Conservation (phyloP, 1,140 invertebrate species). For the Brevipalpus yothersi region DNA sequence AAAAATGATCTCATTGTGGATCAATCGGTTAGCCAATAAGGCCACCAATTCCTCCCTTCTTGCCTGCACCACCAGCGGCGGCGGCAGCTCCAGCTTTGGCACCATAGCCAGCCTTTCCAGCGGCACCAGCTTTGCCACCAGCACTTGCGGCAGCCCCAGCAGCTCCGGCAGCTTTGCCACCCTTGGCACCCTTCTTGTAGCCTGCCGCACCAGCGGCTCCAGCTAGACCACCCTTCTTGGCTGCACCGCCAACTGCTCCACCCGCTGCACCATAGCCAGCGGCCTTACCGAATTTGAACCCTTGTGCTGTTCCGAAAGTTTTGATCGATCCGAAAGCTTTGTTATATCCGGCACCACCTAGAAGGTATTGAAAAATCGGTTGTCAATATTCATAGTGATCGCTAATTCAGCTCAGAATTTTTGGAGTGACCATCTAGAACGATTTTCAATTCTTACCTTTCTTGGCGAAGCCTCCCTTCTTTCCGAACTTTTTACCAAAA, state of each 20-base stretch:
- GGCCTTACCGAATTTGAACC: constrained; percentile 8
- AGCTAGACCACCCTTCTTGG: neutral
- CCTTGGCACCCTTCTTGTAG: neutral
- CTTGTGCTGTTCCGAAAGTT: constrained; percentile 5
- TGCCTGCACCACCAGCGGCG: neutral
- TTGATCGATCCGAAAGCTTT: constrained; percentile 6
- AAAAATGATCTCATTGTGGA: too few species aligned
- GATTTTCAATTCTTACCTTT: neutral
- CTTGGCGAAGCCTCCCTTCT: constrained; percentile 4
- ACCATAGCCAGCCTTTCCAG: neutral
- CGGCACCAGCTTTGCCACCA: constrained; percentile 1
- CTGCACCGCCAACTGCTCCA: constrained; percentile 2
- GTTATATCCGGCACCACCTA: constrained; percentile 8
- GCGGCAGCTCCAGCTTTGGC: neutral
- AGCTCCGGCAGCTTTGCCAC: neutral
- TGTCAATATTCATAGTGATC: too few species aligned
- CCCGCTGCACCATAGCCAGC: constrained; percentile 4
- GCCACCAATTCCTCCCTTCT: neutral
- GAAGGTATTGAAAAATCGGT: too few species aligned
- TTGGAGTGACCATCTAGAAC: too few species aligned
- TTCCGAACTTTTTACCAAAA: constrained; percentile 2
- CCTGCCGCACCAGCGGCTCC: neutral
- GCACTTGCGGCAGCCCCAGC: neutral
- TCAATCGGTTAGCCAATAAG: neutral
- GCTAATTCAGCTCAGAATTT: too few species aligned